phyloP scores from a whole-genome alignment of 2,797 vertebrate species.

The Heteromormyrus szaboi region DNA sequence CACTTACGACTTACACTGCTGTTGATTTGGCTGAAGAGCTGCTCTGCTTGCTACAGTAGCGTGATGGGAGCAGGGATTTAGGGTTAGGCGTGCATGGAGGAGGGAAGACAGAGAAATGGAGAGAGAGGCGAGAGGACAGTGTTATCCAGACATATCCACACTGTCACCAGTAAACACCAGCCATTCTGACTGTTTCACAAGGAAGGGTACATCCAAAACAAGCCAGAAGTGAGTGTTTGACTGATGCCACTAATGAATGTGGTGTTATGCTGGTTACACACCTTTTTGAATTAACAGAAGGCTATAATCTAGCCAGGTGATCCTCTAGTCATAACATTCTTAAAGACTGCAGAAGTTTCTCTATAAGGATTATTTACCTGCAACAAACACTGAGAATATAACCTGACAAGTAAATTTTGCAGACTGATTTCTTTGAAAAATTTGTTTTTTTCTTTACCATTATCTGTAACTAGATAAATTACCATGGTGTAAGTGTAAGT shows the following conservation, averaged over 20 bases:
- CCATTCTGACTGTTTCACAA: neutral
- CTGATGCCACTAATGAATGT: neutral
- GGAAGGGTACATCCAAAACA: neutral
- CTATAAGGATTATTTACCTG: neutral
- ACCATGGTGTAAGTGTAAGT: neutral
- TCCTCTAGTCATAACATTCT: neutral
- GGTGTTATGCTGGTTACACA: neutral
- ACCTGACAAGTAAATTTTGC: neutral
- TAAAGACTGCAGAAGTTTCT: neutral
- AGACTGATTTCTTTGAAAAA: neutral
- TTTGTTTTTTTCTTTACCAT: neutral
- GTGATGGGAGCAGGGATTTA: neutral
- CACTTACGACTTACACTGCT: conserved; percentile 21
- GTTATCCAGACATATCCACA: neutral
- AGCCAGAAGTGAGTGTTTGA: neutral
- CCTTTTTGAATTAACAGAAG: neutral
- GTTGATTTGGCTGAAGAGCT: conserved; percentile 19
- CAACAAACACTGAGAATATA: neutral
- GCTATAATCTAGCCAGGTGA: neutral
- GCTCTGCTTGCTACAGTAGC: conserved; percentile 20
- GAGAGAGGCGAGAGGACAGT: conserved; percentile 1
- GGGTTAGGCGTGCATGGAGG: neutral
- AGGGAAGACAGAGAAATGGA: neutral
- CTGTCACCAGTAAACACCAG: neutral
- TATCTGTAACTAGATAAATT: neutral